phyloP scores from a whole-genome alignment of 2,888 invertebrate species.

The Campopleginae sp. region DNA sequence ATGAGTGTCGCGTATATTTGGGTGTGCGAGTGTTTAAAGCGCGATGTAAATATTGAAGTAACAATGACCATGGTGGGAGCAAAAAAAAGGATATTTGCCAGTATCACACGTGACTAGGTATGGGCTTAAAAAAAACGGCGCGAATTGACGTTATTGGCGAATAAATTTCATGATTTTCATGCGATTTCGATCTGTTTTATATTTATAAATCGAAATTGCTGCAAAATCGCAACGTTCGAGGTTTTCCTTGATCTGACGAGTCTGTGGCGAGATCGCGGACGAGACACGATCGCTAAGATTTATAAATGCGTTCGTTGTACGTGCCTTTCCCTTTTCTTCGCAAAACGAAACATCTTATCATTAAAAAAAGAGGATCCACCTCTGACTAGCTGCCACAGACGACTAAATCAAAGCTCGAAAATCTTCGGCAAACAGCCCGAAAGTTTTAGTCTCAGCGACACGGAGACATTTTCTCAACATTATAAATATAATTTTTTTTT shows the following conservation, averaged over 20 bases:
- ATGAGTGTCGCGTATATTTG: constrained; percentile 15
- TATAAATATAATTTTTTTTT: constrained; percentile 10
- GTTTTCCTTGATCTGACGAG: constrained; percentile 37
- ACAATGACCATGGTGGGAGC: constrained; percentile 67
- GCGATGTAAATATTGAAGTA: constrained; percentile 47
- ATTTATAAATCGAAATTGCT: constrained; percentile 23
- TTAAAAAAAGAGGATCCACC: constrained; percentile 53
- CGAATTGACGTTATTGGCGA: constrained; percentile 48
- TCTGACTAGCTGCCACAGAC: constrained; percentile 75
- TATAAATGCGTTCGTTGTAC: constrained; percentile 62
- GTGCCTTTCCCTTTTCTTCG: constrained; percentile 20
- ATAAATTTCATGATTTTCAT: neutral
- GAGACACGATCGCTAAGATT: constrained; percentile 46
- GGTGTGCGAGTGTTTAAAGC: constrained; percentile 27
- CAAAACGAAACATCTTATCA: constrained; percentile 22
- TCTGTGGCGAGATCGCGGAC: constrained; percentile 57
- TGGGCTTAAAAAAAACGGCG: constrained; percentile 23
- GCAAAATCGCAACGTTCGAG: constrained; percentile 22
- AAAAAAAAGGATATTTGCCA: constrained; percentile 64
- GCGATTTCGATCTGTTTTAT: neutral
- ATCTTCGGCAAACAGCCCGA: constrained; percentile 55
- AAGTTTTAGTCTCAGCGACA: constrained; percentile 43
- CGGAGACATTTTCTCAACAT: neutral
- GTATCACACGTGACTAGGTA: constrained; percentile 71
- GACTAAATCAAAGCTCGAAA: constrained; percentile 64